Evolutionary conservation across 2,797 vertebrate genomes (phyloP), one percentile per base, ranked within the genome.

Genomic region (Premnoplex brunnescens): DNA sequence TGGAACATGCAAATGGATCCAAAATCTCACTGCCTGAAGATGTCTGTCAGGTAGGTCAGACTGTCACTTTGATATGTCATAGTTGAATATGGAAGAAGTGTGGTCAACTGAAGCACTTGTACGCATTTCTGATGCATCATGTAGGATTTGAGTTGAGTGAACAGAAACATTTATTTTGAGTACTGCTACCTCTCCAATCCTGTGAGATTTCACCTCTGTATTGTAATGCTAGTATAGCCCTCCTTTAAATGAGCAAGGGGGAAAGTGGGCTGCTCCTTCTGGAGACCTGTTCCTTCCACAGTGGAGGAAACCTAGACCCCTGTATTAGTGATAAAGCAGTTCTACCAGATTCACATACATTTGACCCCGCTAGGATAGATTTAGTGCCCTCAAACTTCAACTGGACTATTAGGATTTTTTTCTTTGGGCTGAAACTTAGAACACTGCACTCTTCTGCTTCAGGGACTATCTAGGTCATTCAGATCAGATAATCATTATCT

Each of bases 21-120:
- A 99, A 99, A 97, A 91, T 99, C 93, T 98, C 98, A n/a, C 86
- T 97, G 37, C 98, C 99, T 3, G 97, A 98, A 89, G 95, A 95
- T 3, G 96, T 99, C 48, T 99, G 98, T 97, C 97, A 98, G 98
- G 99, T 99, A 94, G 71, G 97, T 87, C 44, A 83, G 21, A 41
- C 20, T 26, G 9, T 84, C 27, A 5, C 10, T 78, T 62, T 16
- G 32, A 21, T 49, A 23, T 60, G 14, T 77, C 62, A 56, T 48
- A 84, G 27, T n/a, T 79, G 59, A 76, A 79, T 64, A 34, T 66
- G 28, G 52, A 55, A 84, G 46, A 64, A 14, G 1, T 74, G 12
- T 71, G 64, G 51, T 80, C 49, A 74, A 14, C n/a, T 36, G 6
- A 55, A 85, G 30, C 13, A 36, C 23, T 66, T 0, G 0, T 55